Conservation (phyloP, 2,888 invertebrate species). For the Therioaphis trifolii region DNA sequence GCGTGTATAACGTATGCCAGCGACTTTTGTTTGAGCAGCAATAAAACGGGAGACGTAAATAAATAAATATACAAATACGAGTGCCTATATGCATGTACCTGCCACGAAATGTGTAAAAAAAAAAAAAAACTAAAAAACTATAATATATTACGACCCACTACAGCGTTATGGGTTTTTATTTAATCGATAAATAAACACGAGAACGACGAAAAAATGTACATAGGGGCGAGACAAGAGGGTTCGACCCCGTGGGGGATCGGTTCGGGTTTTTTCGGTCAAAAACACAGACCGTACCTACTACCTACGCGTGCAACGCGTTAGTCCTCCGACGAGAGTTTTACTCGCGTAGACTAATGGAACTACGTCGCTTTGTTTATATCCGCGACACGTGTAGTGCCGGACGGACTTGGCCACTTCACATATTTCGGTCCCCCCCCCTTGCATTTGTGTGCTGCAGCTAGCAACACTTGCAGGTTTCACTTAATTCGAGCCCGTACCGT, state of each 20-base stretch:
- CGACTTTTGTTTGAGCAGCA: neutral
- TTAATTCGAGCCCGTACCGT: neutral
- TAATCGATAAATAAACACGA: slow-evolving; percentile 50
- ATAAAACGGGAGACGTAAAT: neutral
- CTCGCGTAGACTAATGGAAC: slow-evolving; percentile 17
- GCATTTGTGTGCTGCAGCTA: no score
- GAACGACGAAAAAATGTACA: neutral
- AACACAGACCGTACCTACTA: slow-evolving; percentile 40
- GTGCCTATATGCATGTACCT: neutral
- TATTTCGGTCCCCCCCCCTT: no score
- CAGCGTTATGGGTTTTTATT: slow-evolving; percentile 34
- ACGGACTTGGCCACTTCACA: slow-evolving; percentile 32
- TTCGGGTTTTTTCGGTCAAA: slow-evolving; percentile 13
- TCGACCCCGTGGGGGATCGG: slow-evolving; percentile 19
- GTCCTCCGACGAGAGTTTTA: slow-evolving; percentile 26
- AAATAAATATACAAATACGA: neutral
- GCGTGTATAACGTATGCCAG: neutral
- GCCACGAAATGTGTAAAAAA: neutral
- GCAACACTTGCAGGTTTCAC: neutral
- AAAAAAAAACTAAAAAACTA: no score
- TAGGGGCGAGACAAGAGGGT: slow-evolving; percentile 33
- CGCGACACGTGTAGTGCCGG: slow-evolving; percentile 27
- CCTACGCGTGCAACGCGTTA: neutral
- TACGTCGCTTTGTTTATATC: slow-evolving; percentile 18
- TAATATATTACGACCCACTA: neutral